Conservation (phyloP, 2,888 invertebrate species). For the Sphaerophoria rueppellii region DNA sequence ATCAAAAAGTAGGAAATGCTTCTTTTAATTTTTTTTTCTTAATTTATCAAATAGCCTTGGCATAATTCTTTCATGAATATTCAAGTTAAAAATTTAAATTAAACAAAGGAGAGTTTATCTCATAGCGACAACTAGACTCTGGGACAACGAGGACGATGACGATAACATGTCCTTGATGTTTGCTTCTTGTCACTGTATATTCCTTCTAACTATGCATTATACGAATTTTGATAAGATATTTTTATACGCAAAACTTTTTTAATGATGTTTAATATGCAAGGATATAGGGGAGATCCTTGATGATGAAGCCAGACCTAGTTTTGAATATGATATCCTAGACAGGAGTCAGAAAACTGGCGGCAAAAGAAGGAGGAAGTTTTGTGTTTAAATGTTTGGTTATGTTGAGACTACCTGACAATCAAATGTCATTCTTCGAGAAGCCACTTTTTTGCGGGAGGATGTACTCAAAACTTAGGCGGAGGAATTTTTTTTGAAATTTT, state of each 20-base stretch:
- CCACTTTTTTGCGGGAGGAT: no score
- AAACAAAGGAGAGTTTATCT: slow-evolving; percentile 64
- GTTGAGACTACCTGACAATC: slow-evolving; percentile 98
- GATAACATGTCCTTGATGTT: slow-evolving; percentile 42
- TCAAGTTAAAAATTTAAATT: slow-evolving; percentile 64
- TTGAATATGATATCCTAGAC: neutral
- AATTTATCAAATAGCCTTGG: slow-evolving; percentile 37
- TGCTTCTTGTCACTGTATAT: slow-evolving; percentile 31
- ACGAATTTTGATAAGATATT: slow-evolving; percentile 25
- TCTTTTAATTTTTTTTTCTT: neutral
- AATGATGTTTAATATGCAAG: neutral
- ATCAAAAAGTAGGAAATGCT: neutral
- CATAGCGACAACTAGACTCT: slow-evolving; percentile 26
- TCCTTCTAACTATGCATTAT: neutral
- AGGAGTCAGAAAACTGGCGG: slow-evolving; percentile 83
- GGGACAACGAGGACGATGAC: neutral
- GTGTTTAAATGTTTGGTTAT: slow-evolving; percentile 95
- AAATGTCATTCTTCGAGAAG: slow-evolving; percentile 63
- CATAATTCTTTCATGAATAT: slow-evolving; percentile 66
- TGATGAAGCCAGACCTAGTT: slow-evolving; percentile 6
- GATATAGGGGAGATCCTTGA: neutral
- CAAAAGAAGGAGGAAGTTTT: slow-evolving; percentile 86
- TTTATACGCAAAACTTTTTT: neutral
- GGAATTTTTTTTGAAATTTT: no score
- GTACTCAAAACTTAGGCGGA: no score